Base-by-base conservation (phyloP, 2,797 vertebrate genomes). In the Onychomys arenicola region DNA sequence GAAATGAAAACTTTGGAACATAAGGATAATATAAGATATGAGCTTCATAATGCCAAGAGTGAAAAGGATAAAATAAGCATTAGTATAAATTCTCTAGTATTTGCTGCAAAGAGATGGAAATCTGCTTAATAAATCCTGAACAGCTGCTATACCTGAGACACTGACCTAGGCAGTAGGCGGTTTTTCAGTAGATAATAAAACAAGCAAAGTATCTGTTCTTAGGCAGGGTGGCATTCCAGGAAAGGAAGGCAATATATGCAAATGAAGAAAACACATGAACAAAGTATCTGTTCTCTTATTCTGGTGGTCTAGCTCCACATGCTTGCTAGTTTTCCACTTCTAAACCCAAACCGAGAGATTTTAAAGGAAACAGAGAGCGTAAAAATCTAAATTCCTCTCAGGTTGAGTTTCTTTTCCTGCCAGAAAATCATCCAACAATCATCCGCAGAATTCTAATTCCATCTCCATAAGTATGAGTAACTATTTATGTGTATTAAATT, bases 301-400 rank as follows among this genome's bases (percentile, higher is more conserved):
- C 16, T 34, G 34, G 16, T 67, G 67, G 5, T 52, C 94, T 4
- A 67, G 63, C 49, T 43, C 32, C 59, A 91, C 61, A 57, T n/a
- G n/a, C n/a, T 21, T 71, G 13, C 93, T 25, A 59, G 19, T 89
- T 96, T 87, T 96, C 49, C 7, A 78, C 67, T 90, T 94, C 34
- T 90, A 93, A 95, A 93, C 73, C 34, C 89, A 94, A 95, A 93
- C 73, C 63, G 57, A 94, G 57, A 90, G 85, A 91, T 27, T 61
- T 86, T 83, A 32, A 96, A 40, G 63, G 55, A 92, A 94, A 81
- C 43, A 67, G 73, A 91, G 23, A 55, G 40, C 46, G 27, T 46
- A 73, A 80, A 76, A 85, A 59, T 29, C 63, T 91, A 43, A 76
- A 49, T 88, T 83, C 57, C 67, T 92, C 77, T 85, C 65, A 89